A percentile compares a stretch with the other conserved stretches of the same genome.
Evolutionary conservation across 1,140 invertebrate genomes (phyloP).

Genomic region (Dreissena rostriformis): DNA sequence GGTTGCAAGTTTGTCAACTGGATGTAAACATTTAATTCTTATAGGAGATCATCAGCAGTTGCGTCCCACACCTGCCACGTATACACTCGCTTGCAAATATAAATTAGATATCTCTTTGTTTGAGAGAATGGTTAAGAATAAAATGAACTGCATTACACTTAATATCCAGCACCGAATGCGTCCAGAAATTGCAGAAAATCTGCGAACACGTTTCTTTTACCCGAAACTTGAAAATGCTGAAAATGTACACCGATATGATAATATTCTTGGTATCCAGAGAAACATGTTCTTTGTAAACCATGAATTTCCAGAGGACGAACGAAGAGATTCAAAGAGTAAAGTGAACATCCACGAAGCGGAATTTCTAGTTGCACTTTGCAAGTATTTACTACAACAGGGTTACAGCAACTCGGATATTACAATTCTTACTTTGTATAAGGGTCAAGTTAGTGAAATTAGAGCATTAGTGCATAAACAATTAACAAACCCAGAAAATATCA

Average conservation of each 20-base stretch:
- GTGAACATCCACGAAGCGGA: constrained; percentile 73
- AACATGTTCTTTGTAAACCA: constrained; percentile 82
- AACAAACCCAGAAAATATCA: constrained; percentile 66
- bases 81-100: constrained; percentile 77
- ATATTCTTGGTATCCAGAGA: constrained; percentile 75
- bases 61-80: constrained; percentile 80
- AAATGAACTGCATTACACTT: constrained; percentile 74
- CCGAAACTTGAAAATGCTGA: constrained; percentile 73
- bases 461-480: constrained; percentile 65
- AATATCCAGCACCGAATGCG: constrained; percentile 71
- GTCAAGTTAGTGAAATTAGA: constrained; percentile 76
- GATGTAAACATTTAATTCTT: constrained; percentile 90
- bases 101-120: constrained; percentile 81
- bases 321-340: constrained; percentile 71
- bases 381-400: constrained; percentile 80
- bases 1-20: constrained; percentile 83
- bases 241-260: constrained; percentile 71
- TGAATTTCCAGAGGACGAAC: constrained; percentile 66
- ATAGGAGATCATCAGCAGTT: constrained; percentile 88
- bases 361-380: constrained; percentile 72
- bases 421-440: constrained; percentile 79
- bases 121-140: constrained; percentile 79
- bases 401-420: constrained; percentile 78
- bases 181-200: constrained; percentile 79
- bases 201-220: constrained; percentile 79